phyloP scores from a whole-genome alignment of 2,888 invertebrate genomes.

The Craniophora ligustri region DNA sequence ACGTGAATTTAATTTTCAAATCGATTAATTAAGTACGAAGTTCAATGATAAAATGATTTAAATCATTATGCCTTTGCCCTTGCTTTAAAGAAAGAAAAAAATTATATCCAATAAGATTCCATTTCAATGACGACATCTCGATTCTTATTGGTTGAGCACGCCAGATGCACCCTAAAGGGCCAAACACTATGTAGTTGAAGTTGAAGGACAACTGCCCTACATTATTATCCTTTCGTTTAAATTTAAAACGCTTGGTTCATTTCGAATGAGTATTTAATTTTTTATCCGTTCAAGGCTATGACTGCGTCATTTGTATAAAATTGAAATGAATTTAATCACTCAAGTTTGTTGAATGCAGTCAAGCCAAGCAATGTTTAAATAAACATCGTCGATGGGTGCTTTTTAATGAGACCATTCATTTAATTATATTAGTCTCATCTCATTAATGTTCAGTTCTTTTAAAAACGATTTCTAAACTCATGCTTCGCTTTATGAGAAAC shows the following conservation, averaged over 20 bases:
- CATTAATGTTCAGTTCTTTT: background rate
- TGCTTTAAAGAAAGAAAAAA: slow-evolving; percentile 16
- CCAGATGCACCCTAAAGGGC: slow-evolving; percentile 24
- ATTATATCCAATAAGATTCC: slow-evolving; percentile 20
- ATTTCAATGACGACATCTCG: slow-evolving; percentile 26
- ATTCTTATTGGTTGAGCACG: slow-evolving; percentile 16
- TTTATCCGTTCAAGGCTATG: background rate
- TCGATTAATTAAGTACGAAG: slow-evolving; percentile 9
- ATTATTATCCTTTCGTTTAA: background rate
- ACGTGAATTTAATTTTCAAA: slow-evolving; percentile 7
- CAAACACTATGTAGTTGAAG: slow-evolving; percentile 1
- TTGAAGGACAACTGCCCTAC: background rate
- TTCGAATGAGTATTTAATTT: too few species aligned
- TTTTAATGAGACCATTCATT: background rate
- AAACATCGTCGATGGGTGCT: background rate
- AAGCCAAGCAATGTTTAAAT: background rate
- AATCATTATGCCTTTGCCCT: slow-evolving; percentile 12
- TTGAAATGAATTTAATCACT: background rate
- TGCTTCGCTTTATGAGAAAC: too few species aligned
- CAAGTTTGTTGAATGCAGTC: background rate
- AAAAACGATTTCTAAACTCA: too few species aligned
- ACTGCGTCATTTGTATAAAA: background rate
- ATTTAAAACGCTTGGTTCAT: background rate
- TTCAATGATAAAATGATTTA: slow-evolving; percentile 9
- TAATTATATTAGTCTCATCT: background rate